Evolutionary conservation across 2,113 vertebrate genomes (phyloP).

Genomic region (Gobius niger): DNA sequence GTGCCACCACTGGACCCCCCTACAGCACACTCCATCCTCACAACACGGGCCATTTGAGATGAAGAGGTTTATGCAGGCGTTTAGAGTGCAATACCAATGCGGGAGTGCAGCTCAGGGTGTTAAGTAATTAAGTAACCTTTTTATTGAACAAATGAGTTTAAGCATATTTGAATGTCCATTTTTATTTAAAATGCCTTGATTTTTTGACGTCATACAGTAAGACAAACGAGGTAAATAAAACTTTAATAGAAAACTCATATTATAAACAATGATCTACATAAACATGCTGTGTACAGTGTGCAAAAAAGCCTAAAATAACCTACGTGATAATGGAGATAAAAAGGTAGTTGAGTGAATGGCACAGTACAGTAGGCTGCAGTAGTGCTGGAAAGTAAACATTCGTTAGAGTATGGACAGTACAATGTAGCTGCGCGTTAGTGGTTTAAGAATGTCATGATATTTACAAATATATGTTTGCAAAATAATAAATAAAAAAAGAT

Average conservation of each 20-base stretch:
- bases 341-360: conserved; percentile 11
- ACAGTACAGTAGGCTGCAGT: not conserved
- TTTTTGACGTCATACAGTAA: too few species aligned
- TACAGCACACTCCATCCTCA: too few species aligned
- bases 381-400: conserved; percentile 4
- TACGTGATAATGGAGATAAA: not conserved
- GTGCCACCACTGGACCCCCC: too few species aligned
- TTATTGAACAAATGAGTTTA: too few species aligned
- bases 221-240: not conserved
- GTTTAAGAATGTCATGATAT: not conserved
- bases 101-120: too few species aligned
- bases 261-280: conserved; percentile 20
- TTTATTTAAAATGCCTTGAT: too few species aligned
- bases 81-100: too few species aligned
- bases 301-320: conserved; percentile 46
- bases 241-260: conserved; percentile 9
- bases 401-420: not conserved
- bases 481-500: not conserved
- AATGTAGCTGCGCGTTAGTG: not conserved
- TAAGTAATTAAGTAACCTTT: too few species aligned
- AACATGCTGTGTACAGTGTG: conserved; percentile 31
- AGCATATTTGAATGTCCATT: too few species aligned
- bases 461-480: not conserved
- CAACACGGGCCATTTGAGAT: too few species aligned
- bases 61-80: too few species aligned